Conservation (phyloP, 1,140 invertebrate genomes). For the Eulimnadia texana region DNA sequence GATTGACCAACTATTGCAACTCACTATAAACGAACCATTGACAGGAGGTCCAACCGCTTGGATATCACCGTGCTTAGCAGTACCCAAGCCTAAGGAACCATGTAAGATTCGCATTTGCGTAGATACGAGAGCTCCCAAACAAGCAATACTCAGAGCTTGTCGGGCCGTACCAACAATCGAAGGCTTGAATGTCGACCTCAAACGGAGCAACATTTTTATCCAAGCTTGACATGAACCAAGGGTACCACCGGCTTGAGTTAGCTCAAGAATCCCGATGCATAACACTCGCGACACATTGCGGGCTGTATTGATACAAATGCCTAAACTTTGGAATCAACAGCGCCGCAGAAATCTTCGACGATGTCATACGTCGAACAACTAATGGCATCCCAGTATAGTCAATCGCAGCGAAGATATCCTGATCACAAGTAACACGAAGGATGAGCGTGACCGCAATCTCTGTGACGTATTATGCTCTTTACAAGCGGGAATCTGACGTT, state of each 20-base stretch:
- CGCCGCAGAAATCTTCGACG: constrained; percentile 16
- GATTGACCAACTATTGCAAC: not conserved
- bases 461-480: constrained; percentile 18
- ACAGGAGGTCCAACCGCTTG: constrained; percentile 7
- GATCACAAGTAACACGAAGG: constrained; percentile 26
- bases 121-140: constrained; percentile 9
- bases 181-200: constrained; percentile 7
- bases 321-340: constrained; percentile 15
- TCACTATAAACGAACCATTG: constrained; percentile 1
- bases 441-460: constrained; percentile 23
- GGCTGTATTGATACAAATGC: constrained; percentile 14
- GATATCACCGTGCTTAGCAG: constrained; percentile 9
- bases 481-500: constrained; percentile 20
- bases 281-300: constrained; percentile 5
- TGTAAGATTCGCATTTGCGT: constrained; percentile 10
- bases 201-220: constrained; percentile 9
- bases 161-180: constrained; percentile 7
- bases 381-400: not conserved
- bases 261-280: constrained; percentile 6
- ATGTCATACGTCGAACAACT: constrained; percentile 4
- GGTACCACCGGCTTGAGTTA: constrained; percentile 10
- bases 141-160: constrained; percentile 3
- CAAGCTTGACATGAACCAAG: constrained; percentile 14
- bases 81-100: constrained; percentile 10
- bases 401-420: constrained; percentile 20